These are phyloP conservation scores for Nomada flava DNA, from an alignment of 2,888 invertebrate species.

Conservation along the genomic window DNA sequence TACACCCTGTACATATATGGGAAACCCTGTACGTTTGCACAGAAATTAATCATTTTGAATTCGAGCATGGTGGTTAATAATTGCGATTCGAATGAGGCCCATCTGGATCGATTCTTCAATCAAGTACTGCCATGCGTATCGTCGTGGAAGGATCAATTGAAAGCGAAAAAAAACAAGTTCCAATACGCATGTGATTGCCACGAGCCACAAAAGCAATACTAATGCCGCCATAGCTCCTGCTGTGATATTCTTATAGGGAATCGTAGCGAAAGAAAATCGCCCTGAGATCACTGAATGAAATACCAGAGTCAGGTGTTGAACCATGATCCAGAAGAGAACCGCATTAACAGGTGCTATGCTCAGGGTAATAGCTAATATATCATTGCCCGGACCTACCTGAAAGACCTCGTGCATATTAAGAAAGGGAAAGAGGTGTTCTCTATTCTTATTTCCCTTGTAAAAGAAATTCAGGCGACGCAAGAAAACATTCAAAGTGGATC, in stretches of 20 bases:
- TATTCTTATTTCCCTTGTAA: constrained; percentile 27
- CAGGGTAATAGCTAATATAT: constrained; percentile 80
- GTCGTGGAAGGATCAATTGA: constrained; percentile 23
- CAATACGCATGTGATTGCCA: constrained; percentile 32
- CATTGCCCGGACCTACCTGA: constrained; percentile 72
- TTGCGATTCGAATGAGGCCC: too few relatives aligned
- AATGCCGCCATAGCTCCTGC: constrained; percentile 62
- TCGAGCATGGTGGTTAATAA: background rate
- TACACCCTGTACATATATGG: too few relatives aligned
- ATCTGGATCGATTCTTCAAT: background rate
- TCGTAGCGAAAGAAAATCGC: constrained; percentile 74
- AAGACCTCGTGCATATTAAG: constrained; percentile 49
- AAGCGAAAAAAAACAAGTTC: background rate
- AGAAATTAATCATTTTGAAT: too few relatives aligned
- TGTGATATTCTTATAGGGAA: constrained; percentile 76
- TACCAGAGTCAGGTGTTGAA: constrained; percentile 76
- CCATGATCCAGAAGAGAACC: constrained; percentile 75
- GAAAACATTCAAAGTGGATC: constrained; percentile 29
- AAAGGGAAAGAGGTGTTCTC: constrained; percentile 35
- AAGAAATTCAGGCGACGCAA: constrained; percentile 12
- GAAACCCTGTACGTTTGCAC: too few relatives aligned
- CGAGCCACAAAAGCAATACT: constrained; percentile 32
- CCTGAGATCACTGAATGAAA: constrained; percentile 61
- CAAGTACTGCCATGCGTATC: background rate
- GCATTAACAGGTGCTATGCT: constrained; percentile 80